Evolutionary conservation across 2,888 invertebrate genomes (phyloP).

Genomic region (Mesorhabditis spiculigera): DNA sequence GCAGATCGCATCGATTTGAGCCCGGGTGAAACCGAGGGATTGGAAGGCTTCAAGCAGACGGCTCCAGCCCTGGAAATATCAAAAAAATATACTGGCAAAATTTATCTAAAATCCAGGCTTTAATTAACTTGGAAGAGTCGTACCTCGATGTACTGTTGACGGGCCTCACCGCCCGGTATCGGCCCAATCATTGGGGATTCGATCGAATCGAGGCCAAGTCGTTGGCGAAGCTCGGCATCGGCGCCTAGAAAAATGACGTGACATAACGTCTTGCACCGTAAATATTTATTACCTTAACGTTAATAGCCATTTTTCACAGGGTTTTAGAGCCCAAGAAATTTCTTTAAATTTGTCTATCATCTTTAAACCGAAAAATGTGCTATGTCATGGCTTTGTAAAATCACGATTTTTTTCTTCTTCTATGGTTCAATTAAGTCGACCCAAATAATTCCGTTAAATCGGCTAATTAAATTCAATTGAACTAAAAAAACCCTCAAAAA

Average conservation of each 20-base stretch:
- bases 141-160: slow-evolving; percentile 27
- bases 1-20: slow-evolving; percentile 80
- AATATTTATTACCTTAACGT: no score
- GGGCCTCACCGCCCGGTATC: slow-evolving; percentile 67
- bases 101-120: slow-evolving; percentile 32
- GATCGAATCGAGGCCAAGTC: slow-evolving; percentile 76
- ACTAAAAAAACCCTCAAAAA: background rate
- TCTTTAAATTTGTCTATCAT: no score
- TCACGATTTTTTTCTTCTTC: no score
- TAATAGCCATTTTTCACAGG: no score
- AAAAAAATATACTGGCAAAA: slow-evolving; percentile 72
- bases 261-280: no score
- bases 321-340: no score
- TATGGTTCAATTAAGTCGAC: no score
- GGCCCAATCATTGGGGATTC: slow-evolving; percentile 77
- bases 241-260: slow-evolving; percentile 58
- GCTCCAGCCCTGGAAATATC: slow-evolving; percentile 73
- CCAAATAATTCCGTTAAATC: no score
- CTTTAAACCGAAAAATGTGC: no score
- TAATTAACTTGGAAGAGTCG: slow-evolving; percentile 13
- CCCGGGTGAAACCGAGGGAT: slow-evolving; percentile 73
- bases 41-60: slow-evolving; percentile 77
- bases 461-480: background rate
- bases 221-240: slow-evolving; percentile 21
- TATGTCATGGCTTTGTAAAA: no score